Evolutionary conservation across 2,797 vertebrate species (phyloP), one percentile per base, ranked within the genome.

Genomic region (Pteronotus mesoamericanus): DNA sequence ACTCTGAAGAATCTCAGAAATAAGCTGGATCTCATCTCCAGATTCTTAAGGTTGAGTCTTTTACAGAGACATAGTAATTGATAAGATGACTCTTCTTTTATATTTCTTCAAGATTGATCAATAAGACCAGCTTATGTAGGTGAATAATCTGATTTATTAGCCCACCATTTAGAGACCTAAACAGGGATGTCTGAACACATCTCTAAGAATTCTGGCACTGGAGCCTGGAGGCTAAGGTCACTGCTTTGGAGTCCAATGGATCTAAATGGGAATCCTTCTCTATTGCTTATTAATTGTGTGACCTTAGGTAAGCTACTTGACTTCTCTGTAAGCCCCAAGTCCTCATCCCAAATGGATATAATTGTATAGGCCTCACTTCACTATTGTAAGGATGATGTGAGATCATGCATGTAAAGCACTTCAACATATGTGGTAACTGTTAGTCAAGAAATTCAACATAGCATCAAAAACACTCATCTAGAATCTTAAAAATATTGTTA

Each of bases 121-220:
- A 69, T 79, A 69, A 55, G 34, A 93, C 16, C 6, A 51, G 22
- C 66, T 84, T 91, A 55, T 77, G 26, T 19, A 66, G 12, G 46
- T 69, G 19, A 96, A 92, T 37, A 85, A 83, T 66, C 26, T 85
- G 68, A 84, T 61, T 37, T 57, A 64, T 94, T 93, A 79, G 42
- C 26, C 3, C 26, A 78, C 86, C 32, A 14, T 74, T 14, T 19
- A 82, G 64, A 87, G n/a, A 84, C 18, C 57, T 6, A 48, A 74
- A 11, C 2, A 55, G 14, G 29, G 6, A 32, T 57, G 26, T 22
- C 53, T 39, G 32, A 86, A 39, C 9, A 85, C 34, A 9, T 64
- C 59, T 84, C 51, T 93, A 51, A 72, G 61, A 55, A 69, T 80
- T 77, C 83, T 80, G 74, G 22, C 18, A 6, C 9, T 44, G 16